phyloP scores from a whole-genome alignment of 1,140 invertebrate genomes.

The Caenorhabditis tropicalis region DNA sequence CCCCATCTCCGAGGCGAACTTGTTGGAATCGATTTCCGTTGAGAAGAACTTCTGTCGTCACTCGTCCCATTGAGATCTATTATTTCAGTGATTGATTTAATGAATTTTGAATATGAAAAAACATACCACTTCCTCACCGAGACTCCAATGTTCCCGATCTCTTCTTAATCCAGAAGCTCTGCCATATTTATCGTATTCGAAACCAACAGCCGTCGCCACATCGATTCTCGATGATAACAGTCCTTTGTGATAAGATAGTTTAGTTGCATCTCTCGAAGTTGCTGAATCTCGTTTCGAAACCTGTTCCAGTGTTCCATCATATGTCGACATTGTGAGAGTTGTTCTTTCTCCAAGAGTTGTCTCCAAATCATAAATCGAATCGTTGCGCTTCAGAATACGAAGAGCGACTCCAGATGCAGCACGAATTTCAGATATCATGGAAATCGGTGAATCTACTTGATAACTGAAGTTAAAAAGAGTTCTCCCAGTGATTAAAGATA shows the following conservation, averaged over 20 bases:
- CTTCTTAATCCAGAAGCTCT: neutral
- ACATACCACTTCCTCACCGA: conserved; percentile 7
- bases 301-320: conserved; percentile 46
- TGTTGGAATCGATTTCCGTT: neutral
- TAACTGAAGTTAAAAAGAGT: conserved; percentile 55
- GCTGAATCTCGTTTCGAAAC: conserved; percentile 25
- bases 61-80: conserved; percentile 10
- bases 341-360: conserved; percentile 31
- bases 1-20: neutral
- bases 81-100: neutral
- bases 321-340: neutral
- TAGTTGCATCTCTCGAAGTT: neutral
- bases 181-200: conserved; percentile 43
- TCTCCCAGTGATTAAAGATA: conserved; percentile 47
- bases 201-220: conserved; percentile 37
- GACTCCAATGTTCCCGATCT: conserved; percentile 17
- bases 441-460: conserved; percentile 42
- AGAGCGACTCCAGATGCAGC: conserved; percentile 20
- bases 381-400: conserved; percentile 31
- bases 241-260: conserved; percentile 5
- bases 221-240: conserved; percentile 27
- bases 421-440: conserved; percentile 27
- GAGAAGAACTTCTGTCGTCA: conserved; percentile 4
- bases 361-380: conserved; percentile 35
- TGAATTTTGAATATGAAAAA: neutral